These are phyloP conservation scores for Lepidocolaptes lacrymiger DNA, from an alignment of 2,797 vertebrate species.

Conservation along the genomic window DNA sequence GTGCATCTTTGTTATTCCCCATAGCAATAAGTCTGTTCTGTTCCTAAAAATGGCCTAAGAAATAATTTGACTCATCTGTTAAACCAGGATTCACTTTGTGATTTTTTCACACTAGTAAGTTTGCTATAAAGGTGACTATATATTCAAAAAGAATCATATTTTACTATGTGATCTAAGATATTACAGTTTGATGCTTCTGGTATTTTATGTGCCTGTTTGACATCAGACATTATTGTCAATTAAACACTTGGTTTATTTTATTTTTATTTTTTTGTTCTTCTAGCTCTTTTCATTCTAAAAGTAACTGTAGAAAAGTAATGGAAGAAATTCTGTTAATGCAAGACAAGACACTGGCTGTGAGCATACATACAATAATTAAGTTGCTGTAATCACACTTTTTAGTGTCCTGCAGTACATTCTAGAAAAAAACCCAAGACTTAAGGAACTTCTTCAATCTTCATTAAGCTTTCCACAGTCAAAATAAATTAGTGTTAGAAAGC, in stretches of 20 bases:
- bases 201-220: neutral
- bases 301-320: neutral
- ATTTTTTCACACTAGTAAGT: neutral
- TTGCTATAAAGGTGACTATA: neutral
- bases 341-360: neutral
- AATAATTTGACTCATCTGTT: neutral
- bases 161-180: neutral
- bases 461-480: neutral
- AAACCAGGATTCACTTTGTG: neutral
- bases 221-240: neutral
- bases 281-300: neutral
- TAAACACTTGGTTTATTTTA: accelerated
- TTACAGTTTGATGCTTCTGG: neutral
- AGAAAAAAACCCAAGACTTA: neutral
- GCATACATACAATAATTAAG: neutral
- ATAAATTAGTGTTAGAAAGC: neutral
- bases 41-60: neutral
- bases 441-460: neutral
- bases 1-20: neutral
- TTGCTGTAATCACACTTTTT: neutral
- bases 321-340: neutral
- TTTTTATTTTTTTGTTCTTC: neutral
- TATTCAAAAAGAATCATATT: neutral
- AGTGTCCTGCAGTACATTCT: neutral
- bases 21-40: neutral